Evolutionary conservation across 1,140 invertebrate genomes (phyloP).

Genomic region (Musca domestica): DNA sequence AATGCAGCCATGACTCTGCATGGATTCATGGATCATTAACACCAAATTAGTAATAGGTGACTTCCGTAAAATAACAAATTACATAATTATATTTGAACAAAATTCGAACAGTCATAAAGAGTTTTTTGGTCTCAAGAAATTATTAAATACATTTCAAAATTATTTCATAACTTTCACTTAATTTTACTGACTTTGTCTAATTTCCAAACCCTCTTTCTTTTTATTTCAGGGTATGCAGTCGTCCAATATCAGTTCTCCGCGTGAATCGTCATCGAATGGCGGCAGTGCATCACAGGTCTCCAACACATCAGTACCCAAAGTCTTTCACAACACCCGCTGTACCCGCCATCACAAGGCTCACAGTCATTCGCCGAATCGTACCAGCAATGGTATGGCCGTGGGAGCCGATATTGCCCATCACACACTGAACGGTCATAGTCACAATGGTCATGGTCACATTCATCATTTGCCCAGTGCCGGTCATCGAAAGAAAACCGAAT

Average conservation of each 20-base stretch:
- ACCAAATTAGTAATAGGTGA: no score
- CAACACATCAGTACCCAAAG: constrained; percentile 35
- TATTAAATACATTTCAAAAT: no score
- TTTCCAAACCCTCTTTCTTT: neutral
- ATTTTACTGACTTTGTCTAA: neutral
- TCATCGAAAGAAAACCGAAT: constrained; percentile 63
- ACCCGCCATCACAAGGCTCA: constrained; percentile 49
- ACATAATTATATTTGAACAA: no score
- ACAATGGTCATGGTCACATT: constrained; percentile 33
- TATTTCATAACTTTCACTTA: neutral
- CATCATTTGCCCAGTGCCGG: constrained; percentile 17
- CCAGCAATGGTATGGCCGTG: constrained; percentile 19
- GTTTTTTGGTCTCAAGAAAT: no score
- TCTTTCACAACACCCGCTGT: constrained; percentile 50
- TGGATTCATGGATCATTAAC: no score
- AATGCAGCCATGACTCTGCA: no score
- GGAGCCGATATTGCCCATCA: constrained; percentile 4
- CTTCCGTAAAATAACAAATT: no score
- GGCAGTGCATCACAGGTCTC: constrained; percentile 24
- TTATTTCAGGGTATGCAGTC: neutral
- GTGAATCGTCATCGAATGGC: constrained; percentile 15
- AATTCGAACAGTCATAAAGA: no score
- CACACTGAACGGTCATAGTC: constrained; percentile 34
- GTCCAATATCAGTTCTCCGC: constrained; percentile 12
- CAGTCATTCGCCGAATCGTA: constrained; percentile 29